Evolutionary conservation across 2,797 vertebrate species (phyloP).

Genomic region (Sphaeramia orbicularis): DNA sequence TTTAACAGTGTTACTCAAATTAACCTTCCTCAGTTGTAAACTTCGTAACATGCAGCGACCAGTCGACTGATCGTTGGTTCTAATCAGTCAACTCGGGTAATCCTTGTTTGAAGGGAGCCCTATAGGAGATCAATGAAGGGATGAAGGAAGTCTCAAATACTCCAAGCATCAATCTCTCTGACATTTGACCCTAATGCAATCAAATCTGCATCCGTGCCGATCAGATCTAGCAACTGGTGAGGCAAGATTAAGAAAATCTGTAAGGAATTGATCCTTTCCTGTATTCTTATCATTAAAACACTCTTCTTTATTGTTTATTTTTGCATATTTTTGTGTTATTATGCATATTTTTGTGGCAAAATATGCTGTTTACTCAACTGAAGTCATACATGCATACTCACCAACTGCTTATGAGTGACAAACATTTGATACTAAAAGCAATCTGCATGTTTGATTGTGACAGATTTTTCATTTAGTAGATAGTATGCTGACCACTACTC

Average conservation of each 20-base stretch:
- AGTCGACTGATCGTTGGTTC: no score
- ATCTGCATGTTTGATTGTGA: slow-evolving; percentile 47
- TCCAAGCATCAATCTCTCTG: slow-evolving; percentile 3
- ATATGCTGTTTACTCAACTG: not conserved
- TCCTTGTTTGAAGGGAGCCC: no score
- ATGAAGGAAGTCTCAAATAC: not conserved
- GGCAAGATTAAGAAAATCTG: slow-evolving; percentile 34
- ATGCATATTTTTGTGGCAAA: no score
- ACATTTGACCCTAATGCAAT: slow-evolving; percentile 43
- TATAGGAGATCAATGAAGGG: slow-evolving; percentile 4
- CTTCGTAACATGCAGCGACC: no score
- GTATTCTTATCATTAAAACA: slow-evolving; percentile 14
- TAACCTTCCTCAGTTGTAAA: no score
- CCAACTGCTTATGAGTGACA: slow-evolving; percentile 14
- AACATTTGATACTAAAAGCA: slow-evolving; percentile 25
- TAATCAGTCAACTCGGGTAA: no score
- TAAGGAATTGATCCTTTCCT: slow-evolving; percentile 37
- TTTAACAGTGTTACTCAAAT: no score
- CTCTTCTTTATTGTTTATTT: no score
- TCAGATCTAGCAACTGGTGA: slow-evolving; percentile 34
- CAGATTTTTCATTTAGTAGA: slow-evolving; percentile 57
- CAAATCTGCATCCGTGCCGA: slow-evolving; percentile 25
- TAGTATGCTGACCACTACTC: slow-evolving; percentile 45
- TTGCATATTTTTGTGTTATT: no score
- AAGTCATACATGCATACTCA: not conserved